Base-by-base conservation (phyloP, 2,113 vertebrate species). In the Sylvicapra grimmia region DNA sequence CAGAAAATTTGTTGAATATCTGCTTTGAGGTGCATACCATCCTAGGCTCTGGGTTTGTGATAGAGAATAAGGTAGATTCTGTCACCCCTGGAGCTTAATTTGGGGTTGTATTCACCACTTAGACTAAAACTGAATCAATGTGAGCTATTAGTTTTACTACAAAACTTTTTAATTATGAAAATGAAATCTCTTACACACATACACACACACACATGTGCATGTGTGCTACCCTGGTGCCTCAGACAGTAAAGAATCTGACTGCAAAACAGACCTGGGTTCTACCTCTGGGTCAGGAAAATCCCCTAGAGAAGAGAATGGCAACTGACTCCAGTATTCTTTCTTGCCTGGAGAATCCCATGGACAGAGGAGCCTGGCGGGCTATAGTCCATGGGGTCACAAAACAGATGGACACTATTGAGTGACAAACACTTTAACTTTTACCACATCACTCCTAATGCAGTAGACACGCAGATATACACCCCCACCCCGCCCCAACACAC, bases 101-200 rank as follows among this genome's bases (percentile, higher is more conserved):
- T 44, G 33, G 49, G 19, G 23, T 72, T 91, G 47, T 33, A 12
- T 33, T 83, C 79, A 80, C 53, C 72, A 56, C 18, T 89, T 54
- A 85, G 36, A 75, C 19, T n/a, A 31, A 88, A 82, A 65, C 21
- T 75, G n/a, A 82, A 47, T 80, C 33, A 58, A 40, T 58, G 49
- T 51, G 40, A 23, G n/a, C 85, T 90, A 25, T 90, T 93, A 65
- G 54, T 86, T 93, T 86, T 83, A 31, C 8, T 90, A n/a, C 1
- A 87, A 79, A 91, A 59, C 63, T 92, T 95, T 51, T 94, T 93
- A 86, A 63, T 85, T 61, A 87, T 56, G 56, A 80, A 87, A 97
- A 68, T 7, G 8, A 16, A 75, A 85, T 94, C 16, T 84, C 7
- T 11, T 82, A 44, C 36, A 77, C 21, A 75, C 72, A 77, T 19